Base-by-base conservation (phyloP, 2,888 invertebrate species). In the Linnaemya tessellans region DNA sequence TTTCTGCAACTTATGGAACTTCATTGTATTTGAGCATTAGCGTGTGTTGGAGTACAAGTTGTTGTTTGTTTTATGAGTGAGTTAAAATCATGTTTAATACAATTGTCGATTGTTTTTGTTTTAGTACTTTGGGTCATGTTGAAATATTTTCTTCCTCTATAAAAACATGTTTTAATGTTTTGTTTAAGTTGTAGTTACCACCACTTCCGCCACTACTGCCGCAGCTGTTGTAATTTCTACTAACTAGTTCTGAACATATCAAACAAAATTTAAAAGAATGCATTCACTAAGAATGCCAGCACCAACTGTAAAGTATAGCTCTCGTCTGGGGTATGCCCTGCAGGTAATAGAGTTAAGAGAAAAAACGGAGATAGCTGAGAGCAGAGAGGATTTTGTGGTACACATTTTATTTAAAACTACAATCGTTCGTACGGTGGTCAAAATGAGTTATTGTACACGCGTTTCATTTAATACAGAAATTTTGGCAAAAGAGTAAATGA, bases 131-230 rank as follows among this genome's bases (percentile, higher is more conserved):
- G 15, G 82, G 77, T 65, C 82, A 82, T 77, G 71, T 82, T 77
- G 30, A 77, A 77, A 68, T 64, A 77, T 71, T 64, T 77, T 80
- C 67, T 71, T 82, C 51, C 56, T 65, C 49, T 64, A 58, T 71
- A 49, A 77, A 77, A 77, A 82, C 49, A 82, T 56, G 35, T 82
- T 75, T 70, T 70, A 75, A 62, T 75, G 64, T 70, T 77, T 82
- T 82, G 56, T 64, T 82, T 65, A 64, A 58, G 49, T 64, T 82
- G 58, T 74, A n/a, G 38, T 58, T 73, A 41, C 60, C 73, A 74
- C 51, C 49, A 80, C 51, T 67, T 67, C 73, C 67, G 56, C 18
- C 54, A 70, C 54, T 22, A 49, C 2, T 46, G 51, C 11, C 25
- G 30, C 58, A 46, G 41, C 51, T 54, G 20, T 20, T 51, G 30